Evolutionary conservation across 2,888 invertebrate genomes (phyloP).

Genomic region (Cerastoderma edule): DNA sequence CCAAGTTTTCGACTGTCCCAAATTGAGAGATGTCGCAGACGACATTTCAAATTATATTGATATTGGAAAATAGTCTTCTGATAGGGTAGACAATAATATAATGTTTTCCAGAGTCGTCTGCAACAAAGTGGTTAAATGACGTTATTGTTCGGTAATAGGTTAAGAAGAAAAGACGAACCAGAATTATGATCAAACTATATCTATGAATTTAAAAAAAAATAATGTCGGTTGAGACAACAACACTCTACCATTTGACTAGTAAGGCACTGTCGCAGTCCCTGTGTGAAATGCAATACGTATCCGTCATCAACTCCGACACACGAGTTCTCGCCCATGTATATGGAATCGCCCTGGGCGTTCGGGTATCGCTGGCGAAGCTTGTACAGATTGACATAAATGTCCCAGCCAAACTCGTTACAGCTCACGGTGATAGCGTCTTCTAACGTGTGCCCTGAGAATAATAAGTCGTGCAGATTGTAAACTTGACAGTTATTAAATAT

Average conservation of each 20-base stretch:
- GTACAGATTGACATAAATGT: constrained; percentile 44
- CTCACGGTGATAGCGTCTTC: constrained; percentile 31
- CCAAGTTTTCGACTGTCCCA: too few species aligned
- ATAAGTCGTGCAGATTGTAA: too few species aligned
- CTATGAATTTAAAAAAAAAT: not conserved
- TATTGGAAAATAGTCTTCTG: not conserved
- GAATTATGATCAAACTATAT: not conserved
- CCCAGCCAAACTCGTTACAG: constrained; percentile 57
- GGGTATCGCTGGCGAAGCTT: constrained; percentile 30
- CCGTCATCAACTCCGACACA: constrained; percentile 39
- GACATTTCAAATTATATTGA: not conserved
- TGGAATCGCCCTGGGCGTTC: constrained; percentile 33
- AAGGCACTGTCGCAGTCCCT: constrained; percentile 41
- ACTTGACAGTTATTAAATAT: too few species aligned
- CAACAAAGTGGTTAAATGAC: not conserved
- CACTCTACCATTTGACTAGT: constrained; percentile 45
- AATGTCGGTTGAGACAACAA: not conserved
- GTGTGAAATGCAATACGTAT: constrained; percentile 29
- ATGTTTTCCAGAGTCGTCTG: not conserved
- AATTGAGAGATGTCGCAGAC: too few species aligned
- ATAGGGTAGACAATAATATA: not conserved
- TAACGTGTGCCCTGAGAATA: too few species aligned
- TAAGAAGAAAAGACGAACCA: not conserved
- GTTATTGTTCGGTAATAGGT: not conserved
- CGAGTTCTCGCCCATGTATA: constrained; percentile 52